These are phyloP conservation scores for Chaetorhynchus papuensis DNA, from an alignment of 2,113 vertebrate genomes.

Conservation along the genomic window DNA sequence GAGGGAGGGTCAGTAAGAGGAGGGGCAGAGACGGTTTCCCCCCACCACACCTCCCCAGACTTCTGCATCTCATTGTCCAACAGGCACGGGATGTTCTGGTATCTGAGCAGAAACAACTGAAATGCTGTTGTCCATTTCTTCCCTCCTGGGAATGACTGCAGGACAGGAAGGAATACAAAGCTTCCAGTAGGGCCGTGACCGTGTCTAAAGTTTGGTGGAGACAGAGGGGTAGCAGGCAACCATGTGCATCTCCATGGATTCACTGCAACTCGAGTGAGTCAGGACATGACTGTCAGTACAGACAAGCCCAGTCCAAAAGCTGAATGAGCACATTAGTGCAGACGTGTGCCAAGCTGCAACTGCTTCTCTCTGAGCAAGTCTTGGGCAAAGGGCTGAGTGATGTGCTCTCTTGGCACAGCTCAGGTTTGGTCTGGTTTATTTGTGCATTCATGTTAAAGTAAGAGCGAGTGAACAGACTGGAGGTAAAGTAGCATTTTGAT, in stretches of 20 bases:
- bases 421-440: neutral
- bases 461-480: neutral
- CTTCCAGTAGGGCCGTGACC: neutral
- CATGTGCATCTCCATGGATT: neutral
- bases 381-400: neutral
- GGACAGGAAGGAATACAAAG: neutral
- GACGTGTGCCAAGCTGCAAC: neutral
- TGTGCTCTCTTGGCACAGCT: neutral
- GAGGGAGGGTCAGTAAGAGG: neutral
- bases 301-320: neutral
- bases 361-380: neutral
- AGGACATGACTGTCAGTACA: neutral
- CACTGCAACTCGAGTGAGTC: neutral
- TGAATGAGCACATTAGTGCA: neutral
- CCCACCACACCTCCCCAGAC: rapidly evolving
- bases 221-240: neutral
- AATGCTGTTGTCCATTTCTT: neutral
- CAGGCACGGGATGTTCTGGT: neutral
- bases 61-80: neutral
- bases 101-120: neutral
- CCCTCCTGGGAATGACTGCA: neutral
- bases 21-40: neutral
- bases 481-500: neutral
- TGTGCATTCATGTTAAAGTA: neutral
- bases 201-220: neutral